Base-by-base conservation (phyloP, 2,888 invertebrate species). In the Rapana venosa region DNA sequence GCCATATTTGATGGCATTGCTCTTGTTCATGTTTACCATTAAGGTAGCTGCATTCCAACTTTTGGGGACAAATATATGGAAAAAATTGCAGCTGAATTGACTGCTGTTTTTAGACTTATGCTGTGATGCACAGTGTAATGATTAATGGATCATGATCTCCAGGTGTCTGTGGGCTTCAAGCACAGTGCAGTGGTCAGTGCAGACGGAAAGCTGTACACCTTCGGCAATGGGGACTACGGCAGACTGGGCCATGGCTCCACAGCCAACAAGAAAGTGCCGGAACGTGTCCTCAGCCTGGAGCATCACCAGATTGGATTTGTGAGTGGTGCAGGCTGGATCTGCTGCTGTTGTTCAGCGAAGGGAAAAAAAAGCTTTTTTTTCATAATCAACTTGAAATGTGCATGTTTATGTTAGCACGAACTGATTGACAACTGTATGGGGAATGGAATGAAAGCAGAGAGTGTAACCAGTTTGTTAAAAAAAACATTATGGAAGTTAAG, bases 171-270 rank as follows among this genome's bases (percentile, higher is more conserved):
- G 95, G 97, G 97, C 1, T 97, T 97, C 94, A 97, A 97, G 93
- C 97, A 97, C 94, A 97, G 97, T 94, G 97, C 97, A 11, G 97
- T 97, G 11, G 97, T 97, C 56, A 97, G 97, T 2, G 96, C 96
- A 8, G 97, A 97, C 94, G 97, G 97, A 20, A 97, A 97, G 94
- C 96, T 97, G 74, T 97, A 97, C 94, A 97, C 97, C 0, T 97
- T 97, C 95, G 97, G 97, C 77, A 97, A 97, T 94, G 97, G 97
- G 26, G 97, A 97, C 94, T 97, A 97, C 94, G 97, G 97, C 0
- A 96, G 97, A 86, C 96, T 97, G 13, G 96, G 96, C 2, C 96
- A 97, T 87, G 97, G 97, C 1, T 96, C 97, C 5, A 97, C 97
- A 0, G 96, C 97, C 11, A 97, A 97, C 95, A 97, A 97, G 95